phyloP scores from a whole-genome alignment of 2,888 invertebrate species.

The Adelognathus sp. region DNA sequence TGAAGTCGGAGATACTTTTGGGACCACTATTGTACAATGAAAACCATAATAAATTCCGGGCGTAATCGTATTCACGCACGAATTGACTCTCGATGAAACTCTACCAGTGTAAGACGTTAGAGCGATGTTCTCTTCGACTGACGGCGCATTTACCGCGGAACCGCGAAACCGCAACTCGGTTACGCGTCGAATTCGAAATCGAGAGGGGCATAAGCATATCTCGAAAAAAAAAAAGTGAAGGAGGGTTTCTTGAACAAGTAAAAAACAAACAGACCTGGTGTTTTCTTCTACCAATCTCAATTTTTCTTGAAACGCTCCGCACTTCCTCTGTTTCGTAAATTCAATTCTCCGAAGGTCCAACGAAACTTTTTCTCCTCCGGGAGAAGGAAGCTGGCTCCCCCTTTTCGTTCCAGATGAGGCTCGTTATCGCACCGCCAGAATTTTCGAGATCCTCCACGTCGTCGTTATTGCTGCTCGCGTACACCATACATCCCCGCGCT shows the following conservation, averaged over 20 bases:
- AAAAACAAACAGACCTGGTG: slow-evolving; percentile 4
- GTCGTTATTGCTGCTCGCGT: slow-evolving; percentile 25
- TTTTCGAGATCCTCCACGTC: background rate
- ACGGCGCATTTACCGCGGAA: background rate
- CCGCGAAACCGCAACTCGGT: background rate
- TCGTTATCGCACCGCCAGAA: slow-evolving; percentile 23
- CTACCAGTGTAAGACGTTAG: background rate
- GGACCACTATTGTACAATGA: background rate
- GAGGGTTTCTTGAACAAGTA: slow-evolving; percentile 13
- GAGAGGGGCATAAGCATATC: no score
- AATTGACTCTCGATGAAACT: background rate
- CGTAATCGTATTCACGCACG: background rate
- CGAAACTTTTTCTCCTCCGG: slow-evolving; percentile 27
- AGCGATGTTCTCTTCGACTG: background rate
- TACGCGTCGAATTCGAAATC: background rate
- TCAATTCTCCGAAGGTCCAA: slow-evolving; percentile 58
- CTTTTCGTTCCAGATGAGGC: background rate
- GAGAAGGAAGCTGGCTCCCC: slow-evolving; percentile 13
- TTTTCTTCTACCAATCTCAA: background rate
- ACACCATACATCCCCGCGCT: background rate
- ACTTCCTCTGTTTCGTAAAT: slow-evolving; percentile 39
- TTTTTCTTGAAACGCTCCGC: background rate
- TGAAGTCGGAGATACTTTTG: no score
- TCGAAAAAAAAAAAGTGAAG: no score
- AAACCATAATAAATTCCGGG: background rate